Evolutionary conservation across 2,113 vertebrate species (phyloP), one percentile per base, ranked within the genome.

Genomic region (Cebidichthys violaceus): DNA sequence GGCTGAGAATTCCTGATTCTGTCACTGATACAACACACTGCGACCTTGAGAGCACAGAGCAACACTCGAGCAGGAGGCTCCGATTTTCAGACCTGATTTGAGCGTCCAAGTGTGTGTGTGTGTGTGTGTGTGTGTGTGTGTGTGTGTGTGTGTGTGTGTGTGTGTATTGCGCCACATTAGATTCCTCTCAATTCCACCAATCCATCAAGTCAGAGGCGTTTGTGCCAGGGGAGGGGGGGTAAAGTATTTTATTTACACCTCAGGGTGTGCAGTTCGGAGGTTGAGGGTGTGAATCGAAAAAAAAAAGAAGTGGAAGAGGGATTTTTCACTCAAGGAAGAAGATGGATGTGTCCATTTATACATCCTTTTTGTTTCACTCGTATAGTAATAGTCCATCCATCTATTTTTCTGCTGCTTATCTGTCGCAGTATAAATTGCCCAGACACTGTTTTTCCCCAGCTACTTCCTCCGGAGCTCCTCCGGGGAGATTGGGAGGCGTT

Each of bases 21-120:
- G 86, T 84, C 75, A 78, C 62, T 59, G 80, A 88, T 81, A 88
- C 83, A 84, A 69, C 33, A 64, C 8, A 3, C 10, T 0, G 54
- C 80, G 84, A 92, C 91, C 89, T 84, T 77, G 82, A 85, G 80
- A 88, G 66, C 84, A 86, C 74, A 78, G 79, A 61, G 71, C 83
- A 69, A 24, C 61, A 29, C 71, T 24, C 1, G 4, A 2, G 6
- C 55, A 45, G 14, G 55, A 41, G 15, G 80, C 81, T 86, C 71
- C 43, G 72, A 82, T 81, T 75, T 45, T 82, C 52, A 71, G 69
- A 29, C 43, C 75, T 62, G 60, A 84, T 88, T 67, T 41, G 6
- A 33, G 70, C 10, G 9, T 75, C 27, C 39, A 18, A 14, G 29
- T 70, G 27, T 45, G 37, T 73, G 33, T 43, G 17, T 68, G 64